Percentiles rank a stretch among this genome's conserved stretches.
phyloP scores from a whole-genome alignment of 2,797 vertebrate genomes.

The Xiphophorus birchmanni region DNA sequence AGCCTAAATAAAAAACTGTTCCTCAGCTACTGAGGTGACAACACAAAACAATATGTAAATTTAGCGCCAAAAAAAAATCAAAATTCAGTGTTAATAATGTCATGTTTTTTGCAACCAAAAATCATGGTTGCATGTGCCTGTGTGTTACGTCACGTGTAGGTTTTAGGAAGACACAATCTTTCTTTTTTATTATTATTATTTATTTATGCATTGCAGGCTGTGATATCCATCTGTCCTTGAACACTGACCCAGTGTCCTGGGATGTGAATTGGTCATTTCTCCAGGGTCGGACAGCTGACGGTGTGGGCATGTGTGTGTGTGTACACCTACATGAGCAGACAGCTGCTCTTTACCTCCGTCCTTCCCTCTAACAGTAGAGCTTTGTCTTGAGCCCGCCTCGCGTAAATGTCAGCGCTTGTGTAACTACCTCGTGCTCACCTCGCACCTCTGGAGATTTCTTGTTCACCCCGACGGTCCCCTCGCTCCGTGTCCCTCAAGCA shows the following conservation, averaged over 20 bases:
- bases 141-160: constrained; percentile 18
- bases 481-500: constrained; percentile 9
- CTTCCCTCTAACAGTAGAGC: constrained; percentile 64
- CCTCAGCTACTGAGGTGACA: neutral
- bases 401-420: constrained; percentile 61
- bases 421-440: constrained; percentile 40
- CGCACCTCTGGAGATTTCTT: constrained; percentile 18
- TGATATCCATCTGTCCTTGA: constrained; percentile 58
- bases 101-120: neutral
- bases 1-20: neutral
- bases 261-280: constrained; percentile 69
- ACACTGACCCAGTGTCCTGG: constrained; percentile 74
- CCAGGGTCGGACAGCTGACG: constrained; percentile 67
- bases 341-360: constrained; percentile 67
- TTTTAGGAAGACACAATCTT: constrained; percentile 49
- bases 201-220: constrained; percentile 24
- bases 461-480: neutral
- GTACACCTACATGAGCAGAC: constrained; percentile 51
- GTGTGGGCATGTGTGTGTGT: neutral
- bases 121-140: neutral
- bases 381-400: constrained; percentile 58
- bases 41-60: neutral
- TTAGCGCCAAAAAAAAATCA: neutral
- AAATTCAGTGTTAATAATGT: neutral
- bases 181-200: constrained; percentile 3